Conservation (phyloP, 2,797 vertebrate species). For the Phrynocephalus guinanensis region DNA sequence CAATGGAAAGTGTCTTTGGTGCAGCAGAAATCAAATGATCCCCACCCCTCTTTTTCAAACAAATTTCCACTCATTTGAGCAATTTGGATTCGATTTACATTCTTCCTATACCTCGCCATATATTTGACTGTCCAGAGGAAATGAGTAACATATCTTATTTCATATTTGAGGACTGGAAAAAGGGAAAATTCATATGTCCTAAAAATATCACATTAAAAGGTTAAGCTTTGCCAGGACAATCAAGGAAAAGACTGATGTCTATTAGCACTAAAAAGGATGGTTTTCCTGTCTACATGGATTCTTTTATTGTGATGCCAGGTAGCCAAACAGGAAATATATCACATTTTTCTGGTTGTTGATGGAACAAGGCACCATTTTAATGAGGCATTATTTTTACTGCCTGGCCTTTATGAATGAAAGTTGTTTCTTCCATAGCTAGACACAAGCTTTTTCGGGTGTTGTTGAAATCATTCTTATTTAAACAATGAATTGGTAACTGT, state of each 20-base stretch:
- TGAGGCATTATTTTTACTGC: constrained; percentile 18
- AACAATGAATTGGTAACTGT: neutral
- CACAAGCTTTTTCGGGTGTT: constrained; percentile 1
- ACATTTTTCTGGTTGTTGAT: constrained; percentile 16
- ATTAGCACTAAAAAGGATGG: neutral
- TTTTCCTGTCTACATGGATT: neutral
- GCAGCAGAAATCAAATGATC: neutral
- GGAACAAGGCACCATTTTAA: neutral
- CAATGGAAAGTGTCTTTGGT: neutral
- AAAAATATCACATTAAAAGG: neutral
- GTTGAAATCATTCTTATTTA: constrained; percentile 7
- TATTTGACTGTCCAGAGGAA: neutral
- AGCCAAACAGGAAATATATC: neutral
- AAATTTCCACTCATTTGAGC: neutral
- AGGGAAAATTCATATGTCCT: neutral
- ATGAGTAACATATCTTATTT: neutral
- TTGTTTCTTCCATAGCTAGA: neutral
- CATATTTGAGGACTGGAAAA: constrained; percentile 9
- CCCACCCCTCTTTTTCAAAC: neutral
- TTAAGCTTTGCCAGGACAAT: constrained; percentile 8
- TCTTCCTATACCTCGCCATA: neutral
- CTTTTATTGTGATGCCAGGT: constrained; percentile 9
- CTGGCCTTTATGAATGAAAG: constrained; percentile 27
- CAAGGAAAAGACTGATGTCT: constrained; percentile 6
- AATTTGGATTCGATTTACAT: neutral